These are phyloP conservation scores for Crypturellus undulatus DNA, from an alignment of 2,113 vertebrate species.

Conservation along the genomic window DNA sequence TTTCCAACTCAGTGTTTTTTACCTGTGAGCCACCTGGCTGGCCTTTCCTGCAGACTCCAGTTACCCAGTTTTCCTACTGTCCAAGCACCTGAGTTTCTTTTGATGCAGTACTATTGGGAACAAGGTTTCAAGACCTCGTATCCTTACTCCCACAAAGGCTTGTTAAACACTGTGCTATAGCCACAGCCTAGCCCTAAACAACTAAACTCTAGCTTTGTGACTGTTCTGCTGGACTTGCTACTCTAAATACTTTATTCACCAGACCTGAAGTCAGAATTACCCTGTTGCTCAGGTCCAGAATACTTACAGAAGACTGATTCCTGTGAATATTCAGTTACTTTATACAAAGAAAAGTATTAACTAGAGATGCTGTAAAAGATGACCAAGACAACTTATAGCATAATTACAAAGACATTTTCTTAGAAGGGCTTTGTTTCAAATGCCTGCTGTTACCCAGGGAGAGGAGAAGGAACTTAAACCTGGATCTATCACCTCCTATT, in stretches of 20 bases:
- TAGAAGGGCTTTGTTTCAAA: not conserved
- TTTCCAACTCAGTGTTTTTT: not conserved
- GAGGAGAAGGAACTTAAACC: not conserved
- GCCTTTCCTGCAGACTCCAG: not conserved
- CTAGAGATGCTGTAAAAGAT: not conserved
- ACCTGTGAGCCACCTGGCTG: not conserved
- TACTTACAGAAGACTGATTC: not conserved
- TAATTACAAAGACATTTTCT: not conserved
- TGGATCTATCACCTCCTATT: not conserved
- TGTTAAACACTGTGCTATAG: not conserved
- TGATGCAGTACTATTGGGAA: not conserved
- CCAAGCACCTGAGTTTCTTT: not conserved
- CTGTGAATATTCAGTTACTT: not conserved
- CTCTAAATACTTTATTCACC: not conserved
- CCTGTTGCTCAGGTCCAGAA: not conserved
- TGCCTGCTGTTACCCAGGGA: not conserved
- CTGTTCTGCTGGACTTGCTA: not conserved
- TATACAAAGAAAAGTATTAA: not conserved
- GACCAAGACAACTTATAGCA: not conserved
- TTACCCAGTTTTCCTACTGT: not conserved
- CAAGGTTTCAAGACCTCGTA: not conserved
- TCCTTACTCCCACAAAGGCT: not conserved
- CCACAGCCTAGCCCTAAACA: not conserved
- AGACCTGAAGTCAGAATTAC: not conserved
- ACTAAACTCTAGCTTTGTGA: not conserved